phyloP scores from a whole-genome alignment of 2,113 vertebrate species.

The Charina bottae region DNA sequence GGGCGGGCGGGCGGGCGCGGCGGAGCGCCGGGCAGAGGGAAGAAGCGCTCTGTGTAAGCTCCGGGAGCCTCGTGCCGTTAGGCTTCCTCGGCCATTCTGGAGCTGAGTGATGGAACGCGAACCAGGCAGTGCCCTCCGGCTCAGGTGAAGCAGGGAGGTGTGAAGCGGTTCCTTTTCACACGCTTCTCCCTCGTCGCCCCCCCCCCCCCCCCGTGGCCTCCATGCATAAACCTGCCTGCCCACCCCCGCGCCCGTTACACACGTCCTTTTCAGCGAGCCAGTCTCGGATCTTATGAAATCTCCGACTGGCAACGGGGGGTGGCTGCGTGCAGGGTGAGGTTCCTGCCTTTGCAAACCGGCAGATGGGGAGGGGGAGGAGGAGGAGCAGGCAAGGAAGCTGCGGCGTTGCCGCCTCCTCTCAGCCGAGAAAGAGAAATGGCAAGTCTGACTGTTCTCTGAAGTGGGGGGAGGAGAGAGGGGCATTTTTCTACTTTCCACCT shows the following conservation, averaged over 20 bases:
- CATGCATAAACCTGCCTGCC: background rate
- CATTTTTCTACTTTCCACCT: background rate
- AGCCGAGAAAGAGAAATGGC: background rate
- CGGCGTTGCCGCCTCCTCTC: background rate
- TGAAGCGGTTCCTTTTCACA: background rate
- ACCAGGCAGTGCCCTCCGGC: background rate
- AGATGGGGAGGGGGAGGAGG: background rate
- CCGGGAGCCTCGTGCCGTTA: background rate
- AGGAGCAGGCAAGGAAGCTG: background rate
- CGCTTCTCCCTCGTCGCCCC: background rate
- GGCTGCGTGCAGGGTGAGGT: background rate
- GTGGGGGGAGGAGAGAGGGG: background rate
- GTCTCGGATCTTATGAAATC: accelerated
- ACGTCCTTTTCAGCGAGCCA: background rate
- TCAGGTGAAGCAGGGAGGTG: background rate
- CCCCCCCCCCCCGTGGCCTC: background rate
- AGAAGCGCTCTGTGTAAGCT: background rate
- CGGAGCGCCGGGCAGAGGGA: background rate
- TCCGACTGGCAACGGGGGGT: background rate
- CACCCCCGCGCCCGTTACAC: background rate
- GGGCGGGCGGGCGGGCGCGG: background rate
- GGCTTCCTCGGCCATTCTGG: background rate
- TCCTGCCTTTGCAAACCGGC: background rate
- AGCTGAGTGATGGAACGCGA: background rate
- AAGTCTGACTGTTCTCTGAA: background rate